Base-by-base conservation (phyloP, 2,888 invertebrate genomes). In the Zootermopsis nevadensis region DNA sequence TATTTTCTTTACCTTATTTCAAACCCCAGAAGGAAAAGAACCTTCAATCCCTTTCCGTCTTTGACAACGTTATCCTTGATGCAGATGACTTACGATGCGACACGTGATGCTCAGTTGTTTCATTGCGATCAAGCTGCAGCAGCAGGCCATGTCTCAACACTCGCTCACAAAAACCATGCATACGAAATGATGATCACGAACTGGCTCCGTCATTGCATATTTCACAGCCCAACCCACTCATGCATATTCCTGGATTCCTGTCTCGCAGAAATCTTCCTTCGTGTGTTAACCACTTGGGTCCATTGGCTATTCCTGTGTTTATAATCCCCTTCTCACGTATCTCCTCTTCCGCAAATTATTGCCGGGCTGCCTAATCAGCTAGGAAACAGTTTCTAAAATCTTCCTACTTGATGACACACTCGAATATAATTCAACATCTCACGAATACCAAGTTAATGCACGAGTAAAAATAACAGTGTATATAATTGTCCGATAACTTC, bases 121-220 rank as follows among this genome's bases (percentile, higher is more conserved):
- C 42, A 76, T 76, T n/a, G 76, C 27, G n/a, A 7, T 42, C 27
- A 27, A 42, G 27, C 42, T 15, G 60, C 60, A 60, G 60, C n/a
- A 60, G 12, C 60, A 60, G 27, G 27, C 42, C 76, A 42, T 76
- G 76, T 76, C 76, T 76, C 42, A 30, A 76, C 76, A 42, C 30
- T n/a, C 76, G 30, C 27, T 42, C 76, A 42, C 27, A 60, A 60
- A 76, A 76, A 76, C 42, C 48, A 76, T 76, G 76, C 76, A 76
- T 76, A 76, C n/a, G 19, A 27, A 76, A 76, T 48, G n/a, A 27
- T 19, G 42, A 76, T 38, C 38, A 27, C 12, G 12, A 24, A n/a
- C 30, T 3, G 27, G 6, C 8, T 8, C 30, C 24, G 60, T 27
- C 27, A 2, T 60, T 60, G 3, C 60, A 27, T 60, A 60, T n/a